These are phyloP conservation scores for Syngnathus acus DNA, from an alignment of 2,797 vertebrate genomes.

Conservation along the genomic window DNA sequence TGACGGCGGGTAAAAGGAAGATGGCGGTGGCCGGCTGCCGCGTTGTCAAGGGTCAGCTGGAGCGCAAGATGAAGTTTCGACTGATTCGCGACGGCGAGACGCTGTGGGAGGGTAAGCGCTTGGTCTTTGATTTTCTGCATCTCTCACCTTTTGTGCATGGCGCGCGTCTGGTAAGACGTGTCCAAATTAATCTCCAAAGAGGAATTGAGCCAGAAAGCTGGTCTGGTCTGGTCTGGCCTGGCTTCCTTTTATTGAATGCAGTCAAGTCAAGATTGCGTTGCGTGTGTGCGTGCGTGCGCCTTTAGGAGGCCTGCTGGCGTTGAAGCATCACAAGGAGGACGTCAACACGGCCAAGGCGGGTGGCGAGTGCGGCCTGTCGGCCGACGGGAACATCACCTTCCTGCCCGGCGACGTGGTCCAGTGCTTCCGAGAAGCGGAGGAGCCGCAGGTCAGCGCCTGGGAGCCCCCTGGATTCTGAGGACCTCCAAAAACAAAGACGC, in stretches of 20 bases:
- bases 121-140: no score
- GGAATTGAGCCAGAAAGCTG: no score
- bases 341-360: slow-evolving; percentile 74
- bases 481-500: not conserved
- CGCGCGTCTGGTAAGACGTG: no score
- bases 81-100: slow-evolving; percentile 66
- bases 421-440: slow-evolving; percentile 75
- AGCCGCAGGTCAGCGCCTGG: slow-evolving; percentile 77
- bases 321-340: slow-evolving; percentile 89
- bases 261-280: no score
- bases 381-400: slow-evolving; percentile 71
- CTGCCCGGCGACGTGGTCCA: slow-evolving; percentile 75
- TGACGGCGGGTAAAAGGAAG: slow-evolving; percentile 84
- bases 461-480: slow-evolving; percentile 82
- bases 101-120: slow-evolving; percentile 82
- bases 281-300: no score
- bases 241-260: no score
- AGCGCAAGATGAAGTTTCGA: slow-evolving; percentile 77
- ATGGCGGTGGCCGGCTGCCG: slow-evolving; percentile 86
- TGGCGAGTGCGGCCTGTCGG: slow-evolving; percentile 87
- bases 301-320: slow-evolving; percentile 72
- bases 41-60: slow-evolving; percentile 83
- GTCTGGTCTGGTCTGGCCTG: no score
- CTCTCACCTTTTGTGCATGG: no score
- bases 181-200: no score